Base-by-base conservation (phyloP, 2,797 vertebrate species). In the Podargus strigoides region DNA sequence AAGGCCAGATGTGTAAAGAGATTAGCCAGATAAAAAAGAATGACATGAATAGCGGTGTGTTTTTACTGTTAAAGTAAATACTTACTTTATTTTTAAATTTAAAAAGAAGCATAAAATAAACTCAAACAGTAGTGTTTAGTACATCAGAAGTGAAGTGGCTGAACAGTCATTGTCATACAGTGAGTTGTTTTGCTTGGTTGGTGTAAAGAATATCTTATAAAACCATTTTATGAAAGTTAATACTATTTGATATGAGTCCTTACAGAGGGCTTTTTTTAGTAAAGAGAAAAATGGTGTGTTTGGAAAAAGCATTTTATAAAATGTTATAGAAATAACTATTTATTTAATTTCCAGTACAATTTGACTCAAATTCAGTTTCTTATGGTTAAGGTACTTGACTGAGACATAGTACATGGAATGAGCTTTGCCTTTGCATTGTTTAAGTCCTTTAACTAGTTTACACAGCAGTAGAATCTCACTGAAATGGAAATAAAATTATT, bases 1-100 rank as follows among this genome's bases (percentile, higher is more conserved):
- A 90, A 91, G 80, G 74, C 74, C 77, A 90, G 80, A 87, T 85
- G 82, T 67, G 41, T 93, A 34, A 90, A 86, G 91, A 90, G 60
- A 92, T 86, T 81, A 82, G 3, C 32, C 69, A 82, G 75, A 37
- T 76, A 74, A 87, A 91, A 81, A 85, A 74, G 49, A 70, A 67
- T 72, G 18, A 59, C 5, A 9, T 76, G 81, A 93, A 62, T 53
- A 90, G 19, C 39, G 80, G 28, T 63, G 32, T 83, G 58, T 17
- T 82, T 88, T 68, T 81, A 68, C 62, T 88, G 52, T 83, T 81
- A 72, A 79, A 66, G 46, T 87, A 80, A 88, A 91, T 62, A 55
- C 30, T 91, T 82, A 28, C 27, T 68, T 92, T 53, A 41, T 46
- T 59, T 93, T 93, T 80, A 63, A 69, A 64, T n/a, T 11, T 32